Percentiles rank a stretch among this genome's conserved stretches.
Conservation (phyloP, 1,140 invertebrate species). For the Dreissena polymorpha region DNA sequence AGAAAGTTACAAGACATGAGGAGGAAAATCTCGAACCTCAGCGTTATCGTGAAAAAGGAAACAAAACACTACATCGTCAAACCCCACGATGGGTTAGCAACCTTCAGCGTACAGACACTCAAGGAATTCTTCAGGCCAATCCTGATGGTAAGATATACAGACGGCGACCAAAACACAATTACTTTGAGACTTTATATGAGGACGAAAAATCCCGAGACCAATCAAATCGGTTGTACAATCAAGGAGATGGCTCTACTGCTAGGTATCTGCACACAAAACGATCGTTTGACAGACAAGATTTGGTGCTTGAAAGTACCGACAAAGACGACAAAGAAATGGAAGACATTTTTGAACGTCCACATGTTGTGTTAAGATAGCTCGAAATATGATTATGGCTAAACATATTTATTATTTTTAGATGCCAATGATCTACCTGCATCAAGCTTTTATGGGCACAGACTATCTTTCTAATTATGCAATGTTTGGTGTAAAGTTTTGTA, state of each 20-base stretch:
- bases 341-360: constrained; percentile 27
- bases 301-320: constrained; percentile 10
- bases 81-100: constrained; percentile 56
- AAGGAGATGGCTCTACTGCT: constrained; percentile 38
- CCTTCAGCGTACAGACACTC: constrained; percentile 39
- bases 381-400: no score
- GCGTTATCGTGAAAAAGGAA: not conserved
- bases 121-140: constrained; percentile 34
- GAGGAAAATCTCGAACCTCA: not conserved
- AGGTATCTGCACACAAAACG: constrained; percentile 26
- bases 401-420: no score
- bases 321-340: constrained; percentile 22
- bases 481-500: no score
- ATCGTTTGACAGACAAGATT: constrained; percentile 37
- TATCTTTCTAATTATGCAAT: no score
- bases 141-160: constrained; percentile 36
- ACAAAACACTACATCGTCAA: constrained; percentile 9
- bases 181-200: not conserved
- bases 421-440: no score
- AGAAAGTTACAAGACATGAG: not conserved
- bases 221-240: constrained; percentile 21
- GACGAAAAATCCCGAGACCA: not conserved
- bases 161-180: constrained; percentile 7
- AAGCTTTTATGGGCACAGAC: no score
- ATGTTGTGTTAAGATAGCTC: constrained; percentile 27